Base-by-base conservation (phyloP, 2,113 vertebrate species). In the Megaleporinus macrocephalus region DNA sequence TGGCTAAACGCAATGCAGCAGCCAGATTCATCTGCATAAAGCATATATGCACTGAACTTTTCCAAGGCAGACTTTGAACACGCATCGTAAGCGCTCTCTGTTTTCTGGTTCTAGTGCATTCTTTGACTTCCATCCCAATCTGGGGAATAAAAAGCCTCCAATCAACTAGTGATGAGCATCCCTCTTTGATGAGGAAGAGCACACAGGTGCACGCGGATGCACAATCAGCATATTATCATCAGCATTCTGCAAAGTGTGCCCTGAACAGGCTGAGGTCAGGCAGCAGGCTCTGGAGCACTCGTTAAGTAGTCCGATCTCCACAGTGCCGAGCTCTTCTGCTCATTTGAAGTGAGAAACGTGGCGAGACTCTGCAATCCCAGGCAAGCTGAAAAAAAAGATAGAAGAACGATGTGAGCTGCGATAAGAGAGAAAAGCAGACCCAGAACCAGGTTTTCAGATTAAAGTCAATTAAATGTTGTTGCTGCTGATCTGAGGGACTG, bases 261-360 rank as follows among this genome's bases (percentile, higher is more conserved):
- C 59, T 90, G 88, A 88, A 89, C 71, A 79, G 81, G 26, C 47
- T 61, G 78, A 76, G 83, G 83, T 80, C 86, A 76, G 85, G 83
- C 85, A 85, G 87, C 81, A 82, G 16, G 51, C 87, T 86, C 87
- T 30, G 27, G 18, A 80, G 84, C 83, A 85, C 87, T 92, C 89
- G 85, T 91, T 90, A 91, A 69, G 76, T 26, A 89, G 86, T 84
- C 84, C 83, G 87, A 88, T 89, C 86, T 86, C 85, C 90, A 26
- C 22, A 55, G 65, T 20, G 77, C 55, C 10, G 77, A 11, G 41
- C 51, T 30, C 49, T 80, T 87, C 86, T 81, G 84, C 81, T 65
- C 55, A 87, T 92, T 90, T 93, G 90, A 91, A 88, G 87, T 90
- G 36, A 73, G 66, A 81, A 82, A 86, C 73, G 80, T 70, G 83